A percentile compares a stretch with the other conserved stretches of the same genome.
Conservation (phyloP, 2,888 invertebrate genomes). For the Tipula lateralis region DNA sequence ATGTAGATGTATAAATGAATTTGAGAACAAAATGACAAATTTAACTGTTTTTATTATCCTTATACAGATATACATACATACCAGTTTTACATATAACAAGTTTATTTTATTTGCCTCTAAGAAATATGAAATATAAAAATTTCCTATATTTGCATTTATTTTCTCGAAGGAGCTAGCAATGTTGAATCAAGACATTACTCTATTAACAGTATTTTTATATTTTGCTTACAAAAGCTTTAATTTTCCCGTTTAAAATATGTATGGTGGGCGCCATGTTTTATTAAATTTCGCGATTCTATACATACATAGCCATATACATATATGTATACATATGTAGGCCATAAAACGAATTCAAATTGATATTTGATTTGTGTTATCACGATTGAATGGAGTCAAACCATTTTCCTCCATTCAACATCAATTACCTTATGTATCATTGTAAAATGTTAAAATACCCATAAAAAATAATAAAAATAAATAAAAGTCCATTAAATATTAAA, state of each 20-base stretch:
- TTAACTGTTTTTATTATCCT: constrained; percentile 24
- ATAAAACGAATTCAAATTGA: neutral
- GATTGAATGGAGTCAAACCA: neutral
- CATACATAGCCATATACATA: too few species aligned
- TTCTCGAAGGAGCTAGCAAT: neutral
- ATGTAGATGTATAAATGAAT: neutral
- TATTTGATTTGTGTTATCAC: constrained; percentile 1
- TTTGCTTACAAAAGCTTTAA: neutral
- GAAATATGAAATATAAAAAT: neutral
- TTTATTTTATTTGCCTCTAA: constrained; percentile 19
- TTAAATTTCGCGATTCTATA: neutral
- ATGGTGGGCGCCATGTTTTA: neutral
- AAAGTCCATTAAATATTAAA: constrained; percentile 24
- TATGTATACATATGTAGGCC: too few species aligned
- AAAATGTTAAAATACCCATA: constrained; percentile 12
- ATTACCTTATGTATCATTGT: neutral
- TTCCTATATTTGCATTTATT: neutral
- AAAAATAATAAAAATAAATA: constrained; percentile 6
- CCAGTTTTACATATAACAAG: constrained; percentile 5
- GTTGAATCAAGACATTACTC: constrained; percentile 9
- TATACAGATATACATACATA: neutral
- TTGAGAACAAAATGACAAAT: neutral
- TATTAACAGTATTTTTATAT: neutral
- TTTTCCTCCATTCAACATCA: neutral
- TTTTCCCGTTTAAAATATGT: neutral